These are phyloP conservation scores for Pseudomyrmex flavicornis DNA, from an alignment of 1,140 invertebrate genomes.

Conservation along the genomic window DNA sequence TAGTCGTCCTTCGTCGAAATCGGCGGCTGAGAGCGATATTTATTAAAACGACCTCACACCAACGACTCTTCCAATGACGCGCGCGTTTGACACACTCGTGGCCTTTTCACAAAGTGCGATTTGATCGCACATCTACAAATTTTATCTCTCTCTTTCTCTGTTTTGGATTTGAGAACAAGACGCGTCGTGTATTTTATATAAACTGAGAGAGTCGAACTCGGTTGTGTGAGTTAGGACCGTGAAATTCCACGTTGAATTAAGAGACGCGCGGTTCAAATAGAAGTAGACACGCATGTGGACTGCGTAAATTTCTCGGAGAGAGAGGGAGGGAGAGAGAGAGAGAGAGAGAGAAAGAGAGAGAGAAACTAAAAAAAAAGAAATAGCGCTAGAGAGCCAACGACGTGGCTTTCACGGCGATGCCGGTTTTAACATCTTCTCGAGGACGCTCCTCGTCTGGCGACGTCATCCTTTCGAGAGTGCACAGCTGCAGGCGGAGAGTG, in stretches of 20 bases:
- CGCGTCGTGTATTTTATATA: too few species aligned
- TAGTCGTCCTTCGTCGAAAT: too few species aligned
- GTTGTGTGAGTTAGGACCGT: neutral
- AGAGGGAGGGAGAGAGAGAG: neutral
- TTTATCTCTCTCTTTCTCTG: too few species aligned
- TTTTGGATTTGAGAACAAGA: too few species aligned
- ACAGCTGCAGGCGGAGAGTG: slow-evolving; percentile 40
- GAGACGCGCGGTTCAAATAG: slow-evolving; percentile 2
- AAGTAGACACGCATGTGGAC: neutral
- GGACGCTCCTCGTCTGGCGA: slow-evolving; percentile 49
- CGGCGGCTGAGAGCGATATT: too few species aligned
- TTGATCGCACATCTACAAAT: too few species aligned
- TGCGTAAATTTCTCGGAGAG: neutral
- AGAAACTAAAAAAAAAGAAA: slow-evolving; percentile 2
- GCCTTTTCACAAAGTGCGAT: too few species aligned
- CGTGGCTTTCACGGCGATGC: neutral
- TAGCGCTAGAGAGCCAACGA: neutral
- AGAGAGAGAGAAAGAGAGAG: too few species aligned
- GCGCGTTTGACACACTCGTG: too few species aligned
- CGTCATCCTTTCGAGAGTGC: slow-evolving; percentile 47
- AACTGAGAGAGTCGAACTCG: too few species aligned
- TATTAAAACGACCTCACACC: too few species aligned
- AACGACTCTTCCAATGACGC: too few species aligned
- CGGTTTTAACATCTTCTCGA: slow-evolving; percentile 56
- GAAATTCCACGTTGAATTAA: slow-evolving; percentile 15